phyloP scores from a whole-genome alignment of 2,888 invertebrate genomes.

The Caenorhabditis sinica region DNA sequence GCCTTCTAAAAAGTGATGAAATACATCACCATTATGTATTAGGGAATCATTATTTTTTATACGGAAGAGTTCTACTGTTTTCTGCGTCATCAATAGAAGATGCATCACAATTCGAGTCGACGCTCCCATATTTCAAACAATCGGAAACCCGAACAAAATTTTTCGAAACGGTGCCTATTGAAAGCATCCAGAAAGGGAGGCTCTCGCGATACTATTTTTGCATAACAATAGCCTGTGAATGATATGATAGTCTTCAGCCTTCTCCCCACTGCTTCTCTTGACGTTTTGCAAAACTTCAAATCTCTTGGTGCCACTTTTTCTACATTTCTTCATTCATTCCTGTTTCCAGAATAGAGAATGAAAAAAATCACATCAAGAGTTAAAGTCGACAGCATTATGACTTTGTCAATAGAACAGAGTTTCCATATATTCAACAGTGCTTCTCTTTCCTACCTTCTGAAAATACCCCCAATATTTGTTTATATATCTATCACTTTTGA shows the following conservation, averaged over 20 bases:
- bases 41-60: background rate
- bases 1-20: too few relatives aligned
- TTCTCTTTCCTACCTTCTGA: slow-evolving; percentile 48
- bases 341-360: background rate
- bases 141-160: slow-evolving; percentile 19
- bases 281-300: background rate
- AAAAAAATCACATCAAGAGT: background rate
- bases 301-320: slow-evolving; percentile 5
- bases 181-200: slow-evolving; percentile 19
- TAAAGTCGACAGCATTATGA: slow-evolving; percentile 29
- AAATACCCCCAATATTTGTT: slow-evolving; percentile 58
- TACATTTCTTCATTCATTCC: background rate
- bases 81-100: slow-evolving; percentile 19
- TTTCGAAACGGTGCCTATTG: slow-evolving; percentile 33
- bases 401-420: slow-evolving; percentile 47
- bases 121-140: slow-evolving; percentile 32
- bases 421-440: slow-evolving; percentile 32
- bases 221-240: slow-evolving; percentile 60
- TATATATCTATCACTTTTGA: slow-evolving; percentile 44
- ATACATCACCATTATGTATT: background rate
- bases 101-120: slow-evolving; percentile 19
- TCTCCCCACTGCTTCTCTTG: background rate
- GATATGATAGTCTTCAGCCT: slow-evolving; percentile 38
- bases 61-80: slow-evolving; percentile 43
- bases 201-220: slow-evolving; percentile 52